Percentiles rank a stretch among this genome's conserved stretches.
These are phyloP conservation scores for Drosophila pandora DNA, from an alignment of 1,140 invertebrate species.

Conservation along the genomic window DNA sequence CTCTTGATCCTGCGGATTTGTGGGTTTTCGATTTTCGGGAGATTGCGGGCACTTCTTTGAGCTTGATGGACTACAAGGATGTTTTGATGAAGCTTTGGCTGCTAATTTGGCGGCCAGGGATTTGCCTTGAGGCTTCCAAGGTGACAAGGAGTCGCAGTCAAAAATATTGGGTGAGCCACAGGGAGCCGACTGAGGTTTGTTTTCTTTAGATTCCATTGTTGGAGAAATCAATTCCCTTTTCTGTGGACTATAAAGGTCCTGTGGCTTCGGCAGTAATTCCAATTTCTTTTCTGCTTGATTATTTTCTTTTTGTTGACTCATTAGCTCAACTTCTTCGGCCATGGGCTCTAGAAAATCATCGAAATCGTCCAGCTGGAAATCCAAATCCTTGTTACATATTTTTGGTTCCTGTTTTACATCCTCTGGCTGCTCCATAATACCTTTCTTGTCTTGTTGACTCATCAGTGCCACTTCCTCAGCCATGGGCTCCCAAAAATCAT, in stretches of 20 bases:
- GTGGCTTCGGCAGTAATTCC: constrained; percentile 48
- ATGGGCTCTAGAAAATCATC: constrained; percentile 70
- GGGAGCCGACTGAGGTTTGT: background rate
- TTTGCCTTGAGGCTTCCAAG: constrained; percentile 39
- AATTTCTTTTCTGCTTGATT: background rate
- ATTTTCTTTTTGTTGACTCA: constrained; percentile 2
- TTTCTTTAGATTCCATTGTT: constrained; percentile 3
- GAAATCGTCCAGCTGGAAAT: constrained; percentile 29
- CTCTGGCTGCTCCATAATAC: constrained; percentile 6
- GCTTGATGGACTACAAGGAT: background rate
- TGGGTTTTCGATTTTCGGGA: constrained; percentile 19
- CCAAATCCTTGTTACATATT: background rate
- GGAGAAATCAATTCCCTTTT: background rate
- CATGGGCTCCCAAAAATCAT: constrained; percentile 70
- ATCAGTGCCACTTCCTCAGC: constrained; percentile 56
- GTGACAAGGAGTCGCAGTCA: constrained; percentile 53
- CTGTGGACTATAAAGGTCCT: constrained; percentile 15
- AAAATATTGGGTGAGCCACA: constrained; percentile 60
- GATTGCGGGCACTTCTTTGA: constrained; percentile 5
- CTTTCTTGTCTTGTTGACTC: background rate
- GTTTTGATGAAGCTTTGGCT: constrained; percentile 22
- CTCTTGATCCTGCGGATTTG: constrained; percentile 12
- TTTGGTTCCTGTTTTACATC: background rate
- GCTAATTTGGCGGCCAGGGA: constrained; percentile 62
- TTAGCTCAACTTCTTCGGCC: constrained; percentile 53